Conservation (phyloP, 2,888 invertebrate species). For the Agrypnus murinus region DNA sequence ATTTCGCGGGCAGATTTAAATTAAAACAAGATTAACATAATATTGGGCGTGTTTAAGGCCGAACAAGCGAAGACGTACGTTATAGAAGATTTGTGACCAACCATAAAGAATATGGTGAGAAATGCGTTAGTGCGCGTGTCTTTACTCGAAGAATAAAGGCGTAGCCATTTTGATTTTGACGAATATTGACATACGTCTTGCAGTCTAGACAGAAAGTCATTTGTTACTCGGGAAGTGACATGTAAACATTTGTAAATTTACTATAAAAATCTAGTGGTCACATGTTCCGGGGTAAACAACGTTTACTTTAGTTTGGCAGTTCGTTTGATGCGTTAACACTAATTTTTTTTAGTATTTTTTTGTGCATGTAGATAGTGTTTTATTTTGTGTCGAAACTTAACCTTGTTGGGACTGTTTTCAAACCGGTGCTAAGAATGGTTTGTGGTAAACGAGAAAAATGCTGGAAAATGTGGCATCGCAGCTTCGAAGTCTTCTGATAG, state of each 20-base stretch:
- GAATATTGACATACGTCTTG: constrained; percentile 81
- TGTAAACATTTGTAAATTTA: constrained; percentile 69
- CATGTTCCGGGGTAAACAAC: constrained; percentile 63
- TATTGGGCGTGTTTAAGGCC: constrained; percentile 66
- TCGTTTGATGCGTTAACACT: constrained; percentile 24
- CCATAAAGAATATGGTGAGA: constrained; percentile 40
- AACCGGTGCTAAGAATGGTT: constrained; percentile 47
- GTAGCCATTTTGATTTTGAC: constrained; percentile 84
- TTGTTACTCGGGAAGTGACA: constrained; percentile 72
- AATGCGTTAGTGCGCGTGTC: constrained; percentile 54
- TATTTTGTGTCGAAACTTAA: constrained; percentile 49
- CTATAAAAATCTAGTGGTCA: constrained; percentile 58
- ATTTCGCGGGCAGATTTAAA: constrained; percentile 51
- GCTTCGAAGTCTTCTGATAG: constrained; percentile 61
- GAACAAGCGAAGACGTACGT: constrained; percentile 56
- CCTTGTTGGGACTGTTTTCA: constrained; percentile 47
- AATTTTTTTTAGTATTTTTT: constrained; percentile 42
- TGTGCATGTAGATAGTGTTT: constrained; percentile 25
- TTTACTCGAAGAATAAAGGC: constrained; percentile 71
- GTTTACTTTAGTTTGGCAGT: constrained; percentile 28
- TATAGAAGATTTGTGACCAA: constrained; percentile 8
- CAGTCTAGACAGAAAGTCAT: constrained; percentile 73
- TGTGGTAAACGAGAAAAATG: constrained; percentile 40
- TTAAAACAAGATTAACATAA: constrained; percentile 53
- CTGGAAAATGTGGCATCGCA: constrained; percentile 51